These are phyloP conservation scores for Thaleichthys pacificus DNA, from an alignment of 2,797 vertebrate species.

Conservation along the genomic window DNA sequence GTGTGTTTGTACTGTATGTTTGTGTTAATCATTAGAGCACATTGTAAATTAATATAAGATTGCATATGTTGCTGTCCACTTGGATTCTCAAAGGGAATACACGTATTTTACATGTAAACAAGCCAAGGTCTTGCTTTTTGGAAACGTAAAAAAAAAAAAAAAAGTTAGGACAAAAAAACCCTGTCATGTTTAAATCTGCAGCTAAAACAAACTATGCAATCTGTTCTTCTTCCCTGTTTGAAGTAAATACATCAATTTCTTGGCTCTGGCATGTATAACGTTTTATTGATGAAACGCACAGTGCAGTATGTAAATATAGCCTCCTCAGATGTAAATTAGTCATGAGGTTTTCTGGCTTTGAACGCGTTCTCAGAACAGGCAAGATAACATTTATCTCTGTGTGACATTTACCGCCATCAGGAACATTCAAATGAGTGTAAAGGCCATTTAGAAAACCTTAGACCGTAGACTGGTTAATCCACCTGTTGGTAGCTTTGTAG, in stretches of 20 bases:
- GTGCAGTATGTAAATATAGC: background rate
- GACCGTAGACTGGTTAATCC: background rate
- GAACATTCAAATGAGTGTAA: background rate
- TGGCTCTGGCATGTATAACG: background rate
- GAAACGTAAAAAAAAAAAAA: no score
- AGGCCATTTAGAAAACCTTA: background rate
- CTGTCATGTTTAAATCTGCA: background rate
- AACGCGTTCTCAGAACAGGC: background rate
- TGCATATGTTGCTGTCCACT: no score
- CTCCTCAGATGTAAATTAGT: background rate
- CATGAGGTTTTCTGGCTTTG: background rate
- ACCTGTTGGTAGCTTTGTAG: background rate
- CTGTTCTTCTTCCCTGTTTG: background rate
- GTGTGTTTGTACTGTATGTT: no score
- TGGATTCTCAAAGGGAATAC: no score
- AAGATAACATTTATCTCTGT: background rate
- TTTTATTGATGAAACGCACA: constrained; percentile 1
- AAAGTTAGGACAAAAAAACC: background rate
- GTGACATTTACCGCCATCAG: background rate
- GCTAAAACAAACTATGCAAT: background rate
- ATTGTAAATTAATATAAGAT: no score
- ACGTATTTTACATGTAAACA: no score
- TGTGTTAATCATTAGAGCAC: no score
- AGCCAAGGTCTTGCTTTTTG: no score
- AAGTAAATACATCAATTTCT: background rate